These are phyloP conservation scores for Drosophila funebris DNA, from an alignment of 1,140 invertebrate genomes.

Conservation along the genomic window DNA sequence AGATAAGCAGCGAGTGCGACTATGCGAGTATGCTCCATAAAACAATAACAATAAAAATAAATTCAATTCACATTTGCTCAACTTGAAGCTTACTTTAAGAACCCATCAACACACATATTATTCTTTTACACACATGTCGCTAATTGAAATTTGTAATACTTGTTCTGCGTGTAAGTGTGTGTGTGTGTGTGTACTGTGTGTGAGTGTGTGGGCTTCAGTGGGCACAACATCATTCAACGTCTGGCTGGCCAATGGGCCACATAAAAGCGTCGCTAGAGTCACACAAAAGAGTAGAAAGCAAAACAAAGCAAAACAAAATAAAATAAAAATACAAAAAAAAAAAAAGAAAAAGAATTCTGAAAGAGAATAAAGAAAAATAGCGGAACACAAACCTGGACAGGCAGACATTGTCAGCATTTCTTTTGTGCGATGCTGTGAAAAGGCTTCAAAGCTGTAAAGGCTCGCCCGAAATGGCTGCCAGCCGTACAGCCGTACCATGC, in stretches of 20 bases:
- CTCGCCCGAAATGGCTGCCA: conserved; percentile 15
- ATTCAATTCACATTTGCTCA: conserved; percentile 20
- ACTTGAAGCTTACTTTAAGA: conserved; percentile 26
- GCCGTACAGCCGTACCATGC: conserved; percentile 2
- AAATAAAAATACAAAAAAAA: conserved; percentile 1
- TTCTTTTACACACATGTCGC: conserved; percentile 28
- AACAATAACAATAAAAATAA: conserved; percentile 36
- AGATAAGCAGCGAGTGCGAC: not conserved
- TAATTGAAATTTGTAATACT: conserved; percentile 78
- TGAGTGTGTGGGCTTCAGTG: conserved; percentile 14
- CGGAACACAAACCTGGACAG: conserved; percentile 46
- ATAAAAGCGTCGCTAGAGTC: conserved; percentile 33
- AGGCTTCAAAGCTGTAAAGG: conserved; percentile 68
- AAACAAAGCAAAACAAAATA: not conserved
- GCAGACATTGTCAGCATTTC: conserved; percentile 69
- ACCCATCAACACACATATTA: conserved; percentile 9
- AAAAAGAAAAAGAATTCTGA: not conserved
- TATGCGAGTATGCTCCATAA: not conserved
- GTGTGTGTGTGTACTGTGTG: not conserved
- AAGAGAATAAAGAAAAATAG: conserved; percentile 47
- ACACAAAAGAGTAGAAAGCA: conserved; percentile 28
- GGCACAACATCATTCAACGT: conserved; percentile 37
- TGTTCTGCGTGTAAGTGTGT: not conserved
- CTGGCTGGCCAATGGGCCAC: conserved; percentile 48
- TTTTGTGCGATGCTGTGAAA: conserved; percentile 72